Evolutionary conservation across 1,140 invertebrate species (phyloP).

Genomic region (Drosophila yakuba): DNA sequence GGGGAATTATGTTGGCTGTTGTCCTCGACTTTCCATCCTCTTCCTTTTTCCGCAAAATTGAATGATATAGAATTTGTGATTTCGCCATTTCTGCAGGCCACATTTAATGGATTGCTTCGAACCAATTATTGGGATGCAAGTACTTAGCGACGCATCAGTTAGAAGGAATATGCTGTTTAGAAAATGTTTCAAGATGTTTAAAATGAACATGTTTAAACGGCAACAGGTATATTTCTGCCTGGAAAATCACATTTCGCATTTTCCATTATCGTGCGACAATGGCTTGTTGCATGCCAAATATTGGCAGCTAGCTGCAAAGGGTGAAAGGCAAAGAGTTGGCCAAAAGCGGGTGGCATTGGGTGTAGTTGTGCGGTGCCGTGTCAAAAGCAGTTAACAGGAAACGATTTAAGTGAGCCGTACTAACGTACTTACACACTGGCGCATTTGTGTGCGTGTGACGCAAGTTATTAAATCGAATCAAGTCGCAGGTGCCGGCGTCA

Average conservation of each 20-base stretch:
- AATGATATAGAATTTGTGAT: slow-evolving; percentile 65
- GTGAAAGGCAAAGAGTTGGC: not conserved
- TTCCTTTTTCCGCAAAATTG: slow-evolving; percentile 49
- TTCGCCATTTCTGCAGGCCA: slow-evolving; percentile 48
- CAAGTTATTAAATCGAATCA: slow-evolving; percentile 80
- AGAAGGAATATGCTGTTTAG: not conserved
- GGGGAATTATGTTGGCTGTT: slow-evolving; percentile 72
- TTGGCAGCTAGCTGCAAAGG: slow-evolving; percentile 5
- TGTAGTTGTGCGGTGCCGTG: not conserved
- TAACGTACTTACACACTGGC: too few species aligned
- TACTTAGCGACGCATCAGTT: too few species aligned
- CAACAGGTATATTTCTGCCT: not conserved
- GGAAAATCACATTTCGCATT: not conserved
- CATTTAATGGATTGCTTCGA: slow-evolving; percentile 62
- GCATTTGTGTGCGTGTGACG: slow-evolving; percentile 48
- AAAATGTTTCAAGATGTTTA: not conserved
- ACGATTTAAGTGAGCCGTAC: slow-evolving; percentile 7
- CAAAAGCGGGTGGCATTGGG: not conserved
- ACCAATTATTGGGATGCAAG: not conserved
- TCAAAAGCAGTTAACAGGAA: slow-evolving; percentile 22
- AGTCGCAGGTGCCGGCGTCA: slow-evolving; percentile 55
- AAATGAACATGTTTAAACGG: not conserved
- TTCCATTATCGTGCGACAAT: not conserved
- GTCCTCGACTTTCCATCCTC: slow-evolving; percentile 21
- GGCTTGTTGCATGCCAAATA: slow-evolving; percentile 28